Base-by-base conservation (phyloP, 2,113 vertebrate species). In the Seriola aureovittata region DNA sequence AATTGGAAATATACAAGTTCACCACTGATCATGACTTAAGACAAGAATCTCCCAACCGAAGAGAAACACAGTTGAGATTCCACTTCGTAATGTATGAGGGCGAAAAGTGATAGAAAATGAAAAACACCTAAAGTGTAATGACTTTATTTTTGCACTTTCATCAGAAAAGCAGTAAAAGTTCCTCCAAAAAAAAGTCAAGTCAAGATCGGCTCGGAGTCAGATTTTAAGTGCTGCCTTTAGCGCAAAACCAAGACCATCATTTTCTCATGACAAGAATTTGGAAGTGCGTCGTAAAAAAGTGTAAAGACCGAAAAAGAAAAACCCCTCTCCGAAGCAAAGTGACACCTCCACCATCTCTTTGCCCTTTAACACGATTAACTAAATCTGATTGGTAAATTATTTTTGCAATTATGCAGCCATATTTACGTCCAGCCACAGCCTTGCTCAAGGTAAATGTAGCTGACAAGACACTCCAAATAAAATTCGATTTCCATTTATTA, bases 401-500 rank as follows among this genome's bases (percentile, higher is more conserved):
- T 48, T 29, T 68, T 32, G n/a, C 66, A 75, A 82, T 92, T 84
- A 89, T 7, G 42, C 7, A 40, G 71, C 1, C 68, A 38, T 90
- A 85, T 92, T 92, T 91, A 88, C 88, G 87, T 63, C 19, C 19
- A 65, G 57, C 52, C 75, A 75, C 65, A 52, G 80, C 67, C 40
- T 16, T 38, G 66, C 77, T 75, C 46, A 10, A 48, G 68, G 87
- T 89, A 85, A 80, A 75, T 46, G 77, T 55, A 85, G 67, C 72
- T 89, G 86, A 90, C 89, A 83, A 83, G 76, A 86, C 87, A 72
- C 62, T 84, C 71, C 29, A 87, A 92, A 92, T 91, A 91, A 93
- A 91, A 90, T 85, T 85, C 70, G 23, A 77, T 91, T 91, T 75
- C 75, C 93, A 93, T 94, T 85, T 78, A 93, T 93, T 92, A 93